These are phyloP conservation scores for Falco biarmicus DNA, from an alignment of 2,797 vertebrate genomes.

Conservation along the genomic window DNA sequence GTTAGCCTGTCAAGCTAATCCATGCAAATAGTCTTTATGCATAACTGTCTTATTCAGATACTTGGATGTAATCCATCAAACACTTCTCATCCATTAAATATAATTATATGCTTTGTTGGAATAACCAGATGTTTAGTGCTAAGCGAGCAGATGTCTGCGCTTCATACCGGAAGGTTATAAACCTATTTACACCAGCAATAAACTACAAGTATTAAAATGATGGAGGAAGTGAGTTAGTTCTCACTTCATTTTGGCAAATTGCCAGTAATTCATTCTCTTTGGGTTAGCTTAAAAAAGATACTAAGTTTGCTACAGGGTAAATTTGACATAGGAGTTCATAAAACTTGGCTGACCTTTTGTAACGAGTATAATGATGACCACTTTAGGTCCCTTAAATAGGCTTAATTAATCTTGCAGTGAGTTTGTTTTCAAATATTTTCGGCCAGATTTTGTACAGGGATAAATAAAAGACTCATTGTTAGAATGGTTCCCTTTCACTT, in stretches of 20 bases:
- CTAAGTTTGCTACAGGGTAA: slow-evolving; percentile 8
- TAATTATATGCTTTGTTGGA: slow-evolving; percentile 78
- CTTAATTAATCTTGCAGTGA: not conserved
- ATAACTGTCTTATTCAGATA: slow-evolving; percentile 69
- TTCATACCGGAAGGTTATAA: slow-evolving; percentile 75
- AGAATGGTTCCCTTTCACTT: not conserved
- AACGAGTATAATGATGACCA: not conserved
- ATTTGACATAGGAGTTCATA: not conserved
- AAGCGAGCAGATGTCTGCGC: slow-evolving; percentile 76
- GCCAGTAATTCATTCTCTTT: not conserved
- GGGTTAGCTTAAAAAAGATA: not conserved
- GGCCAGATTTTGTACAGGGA: not conserved
- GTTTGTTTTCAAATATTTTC: not conserved
- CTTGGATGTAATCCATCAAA: slow-evolving; percentile 74
- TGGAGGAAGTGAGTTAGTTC: slow-evolving; percentile 30
- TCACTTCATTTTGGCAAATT: slow-evolving; percentile 41
- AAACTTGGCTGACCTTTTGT: slow-evolving; percentile 24
- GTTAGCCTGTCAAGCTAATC: slow-evolving; percentile 60
- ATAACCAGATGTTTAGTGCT: slow-evolving; percentile 78
- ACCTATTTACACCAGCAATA: slow-evolving; percentile 70
- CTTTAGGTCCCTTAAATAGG: not conserved
- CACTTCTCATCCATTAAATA: slow-evolving; percentile 78
- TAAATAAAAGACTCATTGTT: not conserved
- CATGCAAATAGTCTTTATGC: slow-evolving; percentile 56
- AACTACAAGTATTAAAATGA: slow-evolving; percentile 70